Evolutionary conservation across 2,888 invertebrate species (phyloP).

Genomic region (Orthosia cruda): DNA sequence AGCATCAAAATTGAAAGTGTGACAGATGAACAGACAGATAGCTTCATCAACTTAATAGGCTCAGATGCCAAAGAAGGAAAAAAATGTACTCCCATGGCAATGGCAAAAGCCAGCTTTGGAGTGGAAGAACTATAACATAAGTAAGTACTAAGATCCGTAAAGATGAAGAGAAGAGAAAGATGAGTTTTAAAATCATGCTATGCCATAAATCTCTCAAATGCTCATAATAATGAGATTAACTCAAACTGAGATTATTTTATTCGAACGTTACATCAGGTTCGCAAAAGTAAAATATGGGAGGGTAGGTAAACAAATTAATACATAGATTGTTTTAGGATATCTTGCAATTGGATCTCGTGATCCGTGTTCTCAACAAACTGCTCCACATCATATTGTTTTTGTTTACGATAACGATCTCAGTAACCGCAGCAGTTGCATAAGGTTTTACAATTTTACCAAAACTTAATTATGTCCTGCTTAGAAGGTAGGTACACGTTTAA

Average conservation of each 20-base stretch:
- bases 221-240: too few relatives aligned
- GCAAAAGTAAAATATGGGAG: background rate
- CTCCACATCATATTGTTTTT: conserved; percentile 63
- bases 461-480: conserved; percentile 71
- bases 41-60: conserved; percentile 3
- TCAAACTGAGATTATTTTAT: background rate
- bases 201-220: too few relatives aligned
- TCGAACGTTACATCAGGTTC: background rate
- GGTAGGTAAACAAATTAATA: too few relatives aligned
- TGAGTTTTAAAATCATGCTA: conserved; percentile 1
- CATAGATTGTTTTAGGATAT: conserved; percentile 20
- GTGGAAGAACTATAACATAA: background rate
- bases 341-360: conserved; percentile 50
- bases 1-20: conserved; percentile 13
- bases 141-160: background rate
- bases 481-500: conserved; percentile 53
- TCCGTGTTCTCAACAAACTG: conserved; percentile 36
- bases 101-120: conserved; percentile 16
- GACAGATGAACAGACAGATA: conserved; percentile 23
- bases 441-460: conserved; percentile 62
- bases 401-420: conserved; percentile 64
- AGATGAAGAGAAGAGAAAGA: background rate
- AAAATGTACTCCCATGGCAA: background rate
- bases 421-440: conserved; percentile 58
- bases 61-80: too few relatives aligned